These are phyloP conservation scores for Mellivora capensis DNA, from an alignment of 2,113 vertebrate species.

Conservation along the genomic window DNA sequence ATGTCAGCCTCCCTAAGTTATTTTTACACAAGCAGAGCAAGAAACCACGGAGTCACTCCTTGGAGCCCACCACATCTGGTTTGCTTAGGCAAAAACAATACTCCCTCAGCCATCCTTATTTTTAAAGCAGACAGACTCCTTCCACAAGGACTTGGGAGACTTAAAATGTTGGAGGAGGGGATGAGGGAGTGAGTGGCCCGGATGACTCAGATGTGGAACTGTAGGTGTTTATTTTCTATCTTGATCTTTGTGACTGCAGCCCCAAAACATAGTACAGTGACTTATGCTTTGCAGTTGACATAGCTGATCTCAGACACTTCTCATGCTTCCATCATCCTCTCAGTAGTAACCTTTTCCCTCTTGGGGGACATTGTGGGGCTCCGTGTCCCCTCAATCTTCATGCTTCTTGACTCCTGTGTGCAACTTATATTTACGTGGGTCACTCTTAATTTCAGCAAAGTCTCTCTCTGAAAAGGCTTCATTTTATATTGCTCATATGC, in stretches of 20 bases:
- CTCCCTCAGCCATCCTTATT: neutral
- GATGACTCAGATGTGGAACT: neutral
- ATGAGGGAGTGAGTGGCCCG: neutral
- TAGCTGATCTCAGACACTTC: neutral
- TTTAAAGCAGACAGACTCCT: neutral
- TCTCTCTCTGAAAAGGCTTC: neutral
- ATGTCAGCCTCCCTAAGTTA: neutral
- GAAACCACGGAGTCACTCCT: neutral
- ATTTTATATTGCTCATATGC: neutral
- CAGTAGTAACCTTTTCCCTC: neutral
- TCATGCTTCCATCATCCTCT: neutral
- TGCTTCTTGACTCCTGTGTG: neutral
- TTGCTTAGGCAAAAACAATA: neutral
- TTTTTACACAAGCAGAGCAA: conserved; percentile 5
- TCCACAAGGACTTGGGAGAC: neutral
- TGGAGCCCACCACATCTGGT: neutral
- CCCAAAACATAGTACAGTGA: neutral
- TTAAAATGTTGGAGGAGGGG: neutral
- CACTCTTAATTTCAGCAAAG: neutral
- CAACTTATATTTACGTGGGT: neutral
- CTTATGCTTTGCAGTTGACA: neutral
- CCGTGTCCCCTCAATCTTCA: neutral
- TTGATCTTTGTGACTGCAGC: neutral
- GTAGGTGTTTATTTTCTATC: neutral
- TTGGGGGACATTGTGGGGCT: neutral